Conservation (phyloP, 1,140 invertebrate species). For the Oscheius sp. region DNA sequence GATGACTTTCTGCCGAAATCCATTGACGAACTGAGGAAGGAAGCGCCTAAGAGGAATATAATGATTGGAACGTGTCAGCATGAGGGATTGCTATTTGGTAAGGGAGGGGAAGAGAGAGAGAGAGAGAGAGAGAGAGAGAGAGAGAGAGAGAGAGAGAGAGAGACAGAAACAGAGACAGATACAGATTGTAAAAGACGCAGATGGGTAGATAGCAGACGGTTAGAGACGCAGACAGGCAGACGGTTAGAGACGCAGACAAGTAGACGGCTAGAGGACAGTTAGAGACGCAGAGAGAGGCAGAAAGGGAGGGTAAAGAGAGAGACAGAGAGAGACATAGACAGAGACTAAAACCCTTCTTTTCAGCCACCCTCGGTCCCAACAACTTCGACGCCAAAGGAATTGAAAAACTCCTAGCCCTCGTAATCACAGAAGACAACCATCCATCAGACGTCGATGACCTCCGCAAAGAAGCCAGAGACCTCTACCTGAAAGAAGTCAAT, state of each 20-base stretch:
- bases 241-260: too few species aligned
- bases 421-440: slow-evolving; percentile 29
- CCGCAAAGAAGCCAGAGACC: slow-evolving; percentile 25
- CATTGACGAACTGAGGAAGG: slow-evolving; percentile 30
- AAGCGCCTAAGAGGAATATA: slow-evolving; percentile 30
- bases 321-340: too few species aligned
- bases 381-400: slow-evolving; percentile 30
- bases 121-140: too few species aligned
- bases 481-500: slow-evolving; percentile 33
- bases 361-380: slow-evolving; percentile 23
- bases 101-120: too few species aligned
- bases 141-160: too few species aligned
- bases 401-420: slow-evolving; percentile 27
- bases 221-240: too few species aligned
- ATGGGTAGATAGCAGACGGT: too few species aligned
- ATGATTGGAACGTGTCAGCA: slow-evolving; percentile 40
- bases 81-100: slow-evolving; percentile 36
- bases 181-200: too few species aligned
- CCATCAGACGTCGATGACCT: slow-evolving; percentile 19
- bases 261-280: too few species aligned
- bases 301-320: too few species aligned
- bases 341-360: not conserved
- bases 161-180: too few species aligned
- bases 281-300: too few species aligned
- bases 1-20: slow-evolving; percentile 36